Percentiles rank a stretch among this genome's conserved stretches.
Conservation (phyloP, 2,113 vertebrate species). For the Drymodes brunneopygia region DNA sequence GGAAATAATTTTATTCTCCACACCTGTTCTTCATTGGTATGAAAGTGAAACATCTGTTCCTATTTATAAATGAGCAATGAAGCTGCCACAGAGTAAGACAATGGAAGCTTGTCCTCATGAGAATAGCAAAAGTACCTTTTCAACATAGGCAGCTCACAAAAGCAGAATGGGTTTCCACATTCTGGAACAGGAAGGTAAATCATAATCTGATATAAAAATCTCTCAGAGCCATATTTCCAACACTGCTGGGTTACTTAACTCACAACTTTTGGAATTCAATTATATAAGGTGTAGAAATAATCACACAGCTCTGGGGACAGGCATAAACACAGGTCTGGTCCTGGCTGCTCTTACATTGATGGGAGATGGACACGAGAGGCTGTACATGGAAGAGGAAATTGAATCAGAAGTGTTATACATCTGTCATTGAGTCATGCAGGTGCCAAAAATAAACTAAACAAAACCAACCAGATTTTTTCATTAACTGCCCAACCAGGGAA, state of each 20-base stretch:
- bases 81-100: neutral
- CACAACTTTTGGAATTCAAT: neutral
- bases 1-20: slow-evolving; percentile 9
- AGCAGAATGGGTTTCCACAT: neutral
- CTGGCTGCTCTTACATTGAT: neutral
- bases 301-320: neutral
- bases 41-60: slow-evolving; percentile 10
- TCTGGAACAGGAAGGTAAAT: neutral
- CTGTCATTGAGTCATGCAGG: neutral
- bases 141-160: neutral
- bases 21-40: slow-evolving; percentile 28
- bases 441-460: neutral
- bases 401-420: neutral
- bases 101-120: neutral
- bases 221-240: neutral
- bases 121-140: neutral
- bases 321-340: neutral
- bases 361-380: neutral
- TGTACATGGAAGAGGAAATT: neutral
- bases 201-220: neutral
- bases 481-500: neutral
- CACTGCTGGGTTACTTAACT: neutral
- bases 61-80: neutral
- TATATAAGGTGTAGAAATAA: neutral
- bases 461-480: neutral